phyloP scores from a whole-genome alignment of 2,888 invertebrate genomes.

The Hydropsyche betteni region DNA sequence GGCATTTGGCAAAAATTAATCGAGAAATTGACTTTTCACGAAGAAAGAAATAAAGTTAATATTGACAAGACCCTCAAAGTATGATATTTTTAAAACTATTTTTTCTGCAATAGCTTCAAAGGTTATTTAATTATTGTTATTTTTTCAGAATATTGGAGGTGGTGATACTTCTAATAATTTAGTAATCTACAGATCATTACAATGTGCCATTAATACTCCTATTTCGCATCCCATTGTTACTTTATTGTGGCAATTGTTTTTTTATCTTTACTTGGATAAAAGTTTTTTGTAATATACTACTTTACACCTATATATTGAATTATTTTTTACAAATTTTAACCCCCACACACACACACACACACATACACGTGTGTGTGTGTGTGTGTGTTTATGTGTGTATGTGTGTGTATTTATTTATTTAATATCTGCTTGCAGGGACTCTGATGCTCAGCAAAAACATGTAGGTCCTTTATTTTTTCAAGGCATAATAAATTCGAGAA shows the following conservation, averaged over 20 bases:
- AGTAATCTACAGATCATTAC: slow-evolving; percentile 57
- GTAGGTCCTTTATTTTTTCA: slow-evolving; percentile 63
- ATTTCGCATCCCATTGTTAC: slow-evolving; percentile 58
- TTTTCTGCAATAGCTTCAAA: background rate
- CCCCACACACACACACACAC: too few relatives aligned
- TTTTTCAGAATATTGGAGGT: slow-evolving; percentile 57
- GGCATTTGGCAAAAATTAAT: slow-evolving; percentile 54
- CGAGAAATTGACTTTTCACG: slow-evolving; percentile 56
- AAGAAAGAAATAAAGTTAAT: slow-evolving; percentile 56
- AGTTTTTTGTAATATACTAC: slow-evolving; percentile 34
- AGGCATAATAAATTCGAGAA: slow-evolving; percentile 61
- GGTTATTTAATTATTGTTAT: slow-evolving; percentile 26
- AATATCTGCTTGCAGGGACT: slow-evolving; percentile 25
- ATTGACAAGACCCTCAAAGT: slow-evolving; percentile 64
- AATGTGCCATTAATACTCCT: slow-evolving; percentile 56
- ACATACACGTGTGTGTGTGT: too few relatives aligned
- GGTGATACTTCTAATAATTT: slow-evolving; percentile 57
- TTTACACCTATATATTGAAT: background rate
- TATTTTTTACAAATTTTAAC: background rate
- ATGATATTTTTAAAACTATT: slow-evolving; percentile 10
- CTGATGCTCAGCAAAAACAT: slow-evolving; percentile 52
- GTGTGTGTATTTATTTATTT: too few relatives aligned
- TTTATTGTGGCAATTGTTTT: slow-evolving; percentile 59
- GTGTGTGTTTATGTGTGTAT: too few relatives aligned
- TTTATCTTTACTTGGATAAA: slow-evolving; percentile 60